phyloP scores from a whole-genome alignment of 1,140 invertebrate genomes.

The Tetramorium simillimum region DNA sequence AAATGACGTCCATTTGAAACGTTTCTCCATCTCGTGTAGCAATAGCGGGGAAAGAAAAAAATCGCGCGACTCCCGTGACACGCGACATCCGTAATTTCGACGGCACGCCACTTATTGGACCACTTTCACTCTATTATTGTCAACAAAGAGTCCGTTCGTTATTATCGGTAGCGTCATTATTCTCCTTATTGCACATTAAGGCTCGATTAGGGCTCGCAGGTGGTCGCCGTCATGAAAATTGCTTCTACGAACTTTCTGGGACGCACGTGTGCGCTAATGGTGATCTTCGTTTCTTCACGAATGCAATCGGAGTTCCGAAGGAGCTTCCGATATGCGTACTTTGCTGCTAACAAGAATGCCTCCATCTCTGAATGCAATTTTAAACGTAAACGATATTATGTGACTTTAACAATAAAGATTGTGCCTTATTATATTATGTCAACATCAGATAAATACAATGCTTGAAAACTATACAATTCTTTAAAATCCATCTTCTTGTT shows the following conservation, averaged over 20 bases:
- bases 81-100: conserved; percentile 49
- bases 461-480: not conserved
- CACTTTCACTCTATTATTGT: conserved; percentile 57
- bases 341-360: conserved; percentile 3
- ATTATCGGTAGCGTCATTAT: conserved; percentile 46
- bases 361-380: not conserved
- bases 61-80: conserved; percentile 14
- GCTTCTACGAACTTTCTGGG: conserved; percentile 52
- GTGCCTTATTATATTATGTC: not conserved
- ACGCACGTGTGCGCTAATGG: conserved; percentile 54
- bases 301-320: conserved; percentile 8
- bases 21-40: conserved; percentile 22
- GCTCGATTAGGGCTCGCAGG: conserved; percentile 43
- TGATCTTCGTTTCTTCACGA: conserved; percentile 42
- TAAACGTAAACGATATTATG: not conserved
- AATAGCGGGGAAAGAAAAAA: conserved; percentile 18
- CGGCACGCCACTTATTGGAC: conserved; percentile 36
- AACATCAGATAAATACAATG: not conserved
- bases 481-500: not conserved
- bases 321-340: not conserved
- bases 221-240: conserved; percentile 42
- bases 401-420: not conserved
- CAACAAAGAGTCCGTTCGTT: conserved; percentile 47
- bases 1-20: conserved; percentile 7
- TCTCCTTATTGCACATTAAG: conserved; percentile 48